These are phyloP conservation scores for Bubo blakistoni DNA, from an alignment of 2,113 vertebrate genomes.

Conservation along the genomic window DNA sequence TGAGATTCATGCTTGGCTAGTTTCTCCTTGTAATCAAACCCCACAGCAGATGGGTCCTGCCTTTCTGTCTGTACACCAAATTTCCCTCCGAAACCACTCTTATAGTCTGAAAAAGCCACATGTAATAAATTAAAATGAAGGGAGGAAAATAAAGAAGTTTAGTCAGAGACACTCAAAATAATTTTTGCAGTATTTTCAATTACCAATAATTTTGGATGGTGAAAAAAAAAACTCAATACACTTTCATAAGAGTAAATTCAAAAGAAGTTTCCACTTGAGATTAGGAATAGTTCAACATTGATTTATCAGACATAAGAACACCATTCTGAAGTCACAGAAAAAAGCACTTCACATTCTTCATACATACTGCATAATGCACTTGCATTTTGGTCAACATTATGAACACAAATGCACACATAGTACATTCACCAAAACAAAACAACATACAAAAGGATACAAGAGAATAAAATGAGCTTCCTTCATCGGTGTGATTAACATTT, in stretches of 20 bases:
- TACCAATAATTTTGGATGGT: neutral
- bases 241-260: neutral
- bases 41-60: slow-evolving; percentile 87
- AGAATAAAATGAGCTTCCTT: neutral
- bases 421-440: neutral
- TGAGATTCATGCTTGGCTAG: slow-evolving; percentile 89
- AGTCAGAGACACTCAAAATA: slow-evolving; percentile 13
- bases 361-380: neutral
- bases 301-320: slow-evolving; percentile 1
- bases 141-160: slow-evolving; percentile 19
- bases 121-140: slow-evolving; percentile 14
- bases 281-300: neutral
- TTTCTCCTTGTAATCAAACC: slow-evolving; percentile 90
- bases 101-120: slow-evolving; percentile 87
- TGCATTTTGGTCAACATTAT: neutral
- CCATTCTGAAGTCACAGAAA: slow-evolving; percentile 29
- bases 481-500: neutral
- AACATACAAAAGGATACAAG: neutral
- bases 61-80: slow-evolving; percentile 87
- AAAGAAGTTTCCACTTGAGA: neutral
- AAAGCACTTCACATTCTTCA: neutral
- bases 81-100: slow-evolving; percentile 90
- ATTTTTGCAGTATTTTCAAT: neutral
- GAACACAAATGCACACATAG: neutral
- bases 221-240: neutral